Base-by-base conservation (phyloP, 1,140 invertebrate genomes). In the Danaus plexippus region DNA sequence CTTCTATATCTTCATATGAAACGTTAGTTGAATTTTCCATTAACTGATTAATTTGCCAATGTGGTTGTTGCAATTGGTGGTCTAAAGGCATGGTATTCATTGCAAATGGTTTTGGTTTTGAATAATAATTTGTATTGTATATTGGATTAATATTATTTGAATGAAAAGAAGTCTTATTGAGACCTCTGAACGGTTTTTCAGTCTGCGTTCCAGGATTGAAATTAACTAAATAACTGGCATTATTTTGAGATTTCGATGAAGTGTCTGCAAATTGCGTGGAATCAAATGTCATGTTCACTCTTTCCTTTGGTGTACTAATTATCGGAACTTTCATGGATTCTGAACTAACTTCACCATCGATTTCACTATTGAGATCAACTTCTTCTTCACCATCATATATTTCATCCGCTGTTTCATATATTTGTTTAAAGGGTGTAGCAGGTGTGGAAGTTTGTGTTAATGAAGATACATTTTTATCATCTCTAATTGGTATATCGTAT, bases 11-110 rank as follows among this genome's bases (percentile, higher is more conserved):
- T 71, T 83, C 84, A 69, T 82, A 81, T 3, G 84, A 87, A 9
- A 70, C 59, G 56, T 83, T 87, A 9, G 78, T 78, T 7, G 63
- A 59, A 61, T 87, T 87, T 69, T 83, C 79, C 62, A 83, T 64
- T 61, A 87, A 67, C 49, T 87, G 76, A 63, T 87, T 87, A 43
- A 87, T 87, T 59, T 87, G 82, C 84, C 84, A 87, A 63, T 87
- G 82, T 9, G 84, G 84, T 59, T 87, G 80, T 52, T 85, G 84
- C 47, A 85, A 59, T 62, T 85, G 82, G 64, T 85, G 80, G 58
- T 87, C 80, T 53, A 85, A 67, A 22, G 81, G 73, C 45, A 69
- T 66, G 12, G 72, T 73, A 54, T 73, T 85, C 2, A 81, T 58
- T n/a, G 80, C 74, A 68, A 88, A 88, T 18, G 87, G 87, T 66